These are phyloP conservation scores for Tachysurus fulvidraco DNA, from an alignment of 2,113 vertebrate genomes.

Conservation along the genomic window DNA sequence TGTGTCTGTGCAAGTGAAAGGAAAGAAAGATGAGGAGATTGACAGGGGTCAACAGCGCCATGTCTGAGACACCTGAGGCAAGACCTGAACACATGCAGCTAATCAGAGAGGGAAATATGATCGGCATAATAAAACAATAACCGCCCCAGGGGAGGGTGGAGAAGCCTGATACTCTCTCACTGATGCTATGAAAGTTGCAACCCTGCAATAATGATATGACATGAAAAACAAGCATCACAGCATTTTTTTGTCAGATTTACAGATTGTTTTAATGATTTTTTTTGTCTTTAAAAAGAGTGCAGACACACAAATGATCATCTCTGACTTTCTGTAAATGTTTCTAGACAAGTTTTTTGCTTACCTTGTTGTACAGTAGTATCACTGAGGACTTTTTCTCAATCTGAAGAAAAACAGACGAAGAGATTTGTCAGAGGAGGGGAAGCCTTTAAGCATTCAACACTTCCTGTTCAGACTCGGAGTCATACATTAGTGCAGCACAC, in stretches of 20 bases:
- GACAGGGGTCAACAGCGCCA: constrained; percentile 26
- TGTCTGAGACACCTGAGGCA: constrained; percentile 33
- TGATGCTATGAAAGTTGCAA: neutral
- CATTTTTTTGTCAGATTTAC: neutral
- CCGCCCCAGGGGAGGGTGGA: neutral
- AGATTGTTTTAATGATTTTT: neutral
- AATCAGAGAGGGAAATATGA: constrained; percentile 36
- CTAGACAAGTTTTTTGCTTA: constrained; percentile 34
- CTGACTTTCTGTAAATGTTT: neutral
- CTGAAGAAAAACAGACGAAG: constrained; percentile 24
- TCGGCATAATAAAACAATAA: constrained; percentile 38
- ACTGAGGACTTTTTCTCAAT: neutral
- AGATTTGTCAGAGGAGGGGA: constrained; percentile 38
- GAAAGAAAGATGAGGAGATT: constrained; percentile 30
- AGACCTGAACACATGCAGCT: constrained; percentile 10
- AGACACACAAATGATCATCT: neutral
- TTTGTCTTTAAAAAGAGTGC: neutral
- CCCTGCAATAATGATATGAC: neutral
- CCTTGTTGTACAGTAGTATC: constrained; percentile 53
- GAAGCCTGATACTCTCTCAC: neutral
- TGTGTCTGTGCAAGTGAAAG: constrained; percentile 1
- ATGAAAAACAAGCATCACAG: neutral
- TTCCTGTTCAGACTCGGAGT: constrained; percentile 49
- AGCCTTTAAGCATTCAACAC: constrained; percentile 48
- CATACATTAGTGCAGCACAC: constrained; percentile 54